phyloP scores from a whole-genome alignment of 2,113 vertebrate species.

The Peromyscus leucopus region DNA sequence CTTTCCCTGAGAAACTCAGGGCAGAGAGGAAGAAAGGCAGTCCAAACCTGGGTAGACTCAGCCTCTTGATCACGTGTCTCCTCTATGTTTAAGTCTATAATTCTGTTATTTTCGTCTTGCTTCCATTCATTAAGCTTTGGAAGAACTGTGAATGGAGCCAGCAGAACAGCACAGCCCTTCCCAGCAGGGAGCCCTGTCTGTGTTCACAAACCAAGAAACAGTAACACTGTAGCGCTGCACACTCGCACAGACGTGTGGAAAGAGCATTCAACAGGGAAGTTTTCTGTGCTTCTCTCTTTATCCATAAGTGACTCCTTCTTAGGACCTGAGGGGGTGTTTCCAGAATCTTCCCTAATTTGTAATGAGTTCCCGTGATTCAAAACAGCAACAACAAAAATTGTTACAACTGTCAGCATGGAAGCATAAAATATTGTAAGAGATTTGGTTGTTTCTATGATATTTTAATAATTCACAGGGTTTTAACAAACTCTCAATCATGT shows the following conservation, averaged over 20 bases:
- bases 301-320: not conserved
- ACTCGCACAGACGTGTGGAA: not conserved
- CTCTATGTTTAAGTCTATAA: not conserved
- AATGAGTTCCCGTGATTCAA: not conserved
- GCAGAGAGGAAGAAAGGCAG: not conserved
- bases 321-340: not conserved
- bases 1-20: not conserved
- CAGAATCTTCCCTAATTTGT: not conserved
- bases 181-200: not conserved
- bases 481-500: not conserved
- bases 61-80: not conserved
- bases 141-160: not conserved
- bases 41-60: not conserved
- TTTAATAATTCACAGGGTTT: not conserved
- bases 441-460: not conserved
- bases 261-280: not conserved
- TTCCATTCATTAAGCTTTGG: not conserved
- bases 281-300: not conserved
- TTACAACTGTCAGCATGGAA: not conserved
- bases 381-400: not conserved
- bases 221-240: accelerated
- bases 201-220: not conserved
- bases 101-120: not conserved
- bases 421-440: not conserved
- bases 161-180: not conserved